Base-by-base conservation (phyloP, 2,797 vertebrate species). In the Sebastes steindachneri region DNA sequence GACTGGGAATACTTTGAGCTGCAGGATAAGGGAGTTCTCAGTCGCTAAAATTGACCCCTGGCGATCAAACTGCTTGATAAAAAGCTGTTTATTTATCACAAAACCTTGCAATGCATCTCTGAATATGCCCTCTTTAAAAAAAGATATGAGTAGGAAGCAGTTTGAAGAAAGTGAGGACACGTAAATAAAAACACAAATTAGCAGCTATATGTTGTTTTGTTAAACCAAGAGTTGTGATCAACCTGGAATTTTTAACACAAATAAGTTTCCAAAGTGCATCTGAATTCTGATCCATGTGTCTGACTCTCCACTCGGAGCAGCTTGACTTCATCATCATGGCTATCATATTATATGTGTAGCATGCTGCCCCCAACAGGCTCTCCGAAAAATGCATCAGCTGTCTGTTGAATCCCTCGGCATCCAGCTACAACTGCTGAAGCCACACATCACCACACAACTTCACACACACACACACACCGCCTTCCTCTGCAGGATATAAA, bases 361-460 rank as follows among this genome's bases (percentile, higher is more conserved):
- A 95, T 96, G 94, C 95, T 95, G 96, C 96, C 96, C 90, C 95
- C 95, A 86, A 80, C 95, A 95, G 96, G 92, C 68, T 58, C 55
- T 26, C 17, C 0, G 17, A 29, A 68, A 83, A 94, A 91, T 64
- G 29, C 69, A 75, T 62, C 60, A 19, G 10, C 25, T 66, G 72
- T 55, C 62, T 77, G 59, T 31, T 88, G 68, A 85, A 73, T 66
- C 87, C 72, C 75, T 68, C 67, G 74, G 70, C 69, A 75, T 66
- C 72, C 41, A 41, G 41, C 55, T 19, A 4, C 0, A 48, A 62
- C 66, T 25, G 70, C 66, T 25, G 70, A 75, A 77, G 59, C 66
- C 83, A 73, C 83, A 83, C 82, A 67, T 51, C 68, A 35, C n/a
- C 59, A 62, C 59, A 33, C 29, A 77, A 53, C 64, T 77, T 68